phyloP scores from a whole-genome alignment of 2,888 invertebrate species.

The Aphrophora alni region DNA sequence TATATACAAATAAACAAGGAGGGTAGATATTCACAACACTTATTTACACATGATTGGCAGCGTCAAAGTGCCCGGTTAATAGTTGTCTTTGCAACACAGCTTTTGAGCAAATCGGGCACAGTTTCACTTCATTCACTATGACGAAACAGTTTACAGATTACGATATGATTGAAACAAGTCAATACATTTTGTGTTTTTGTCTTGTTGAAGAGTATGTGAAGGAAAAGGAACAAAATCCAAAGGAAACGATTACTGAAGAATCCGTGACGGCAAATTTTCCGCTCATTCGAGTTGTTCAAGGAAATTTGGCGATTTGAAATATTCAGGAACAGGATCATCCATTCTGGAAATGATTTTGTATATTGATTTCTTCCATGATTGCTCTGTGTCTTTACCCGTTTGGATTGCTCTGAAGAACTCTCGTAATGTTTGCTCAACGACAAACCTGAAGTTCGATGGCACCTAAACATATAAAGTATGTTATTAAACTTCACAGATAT shows the following conservation, averaged over 20 bases:
- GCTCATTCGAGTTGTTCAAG: conserved; percentile 95
- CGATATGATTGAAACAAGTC: neutral
- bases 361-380: conserved; percentile 99
- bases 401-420: conserved; percentile 99
- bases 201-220: conserved; percentile 33
- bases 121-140: conserved; percentile 47
- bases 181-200: conserved; percentile 19
- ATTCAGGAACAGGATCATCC: conserved; percentile 98
- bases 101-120: neutral
- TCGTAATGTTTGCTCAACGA: conserved; percentile 95
- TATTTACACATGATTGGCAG: conserved; percentile 26
- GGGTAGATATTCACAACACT: conserved; percentile 38
- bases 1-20: conserved; percentile 47
- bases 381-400: conserved; percentile 95
- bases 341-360: conserved; percentile 99
- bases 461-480: conserved; percentile 70
- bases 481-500: no score
- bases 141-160: conserved; percentile 49
- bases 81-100: neutral
- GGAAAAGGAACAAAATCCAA: neutral
- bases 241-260: neutral
- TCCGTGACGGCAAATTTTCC: conserved; percentile 29
- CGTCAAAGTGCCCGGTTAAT: neutral
- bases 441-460: conserved; percentile 95
- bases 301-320: conserved; percentile 99